Evolutionary conservation across 2,797 vertebrate species (phyloP).

Genomic region (Sebastes nivosus): DNA sequence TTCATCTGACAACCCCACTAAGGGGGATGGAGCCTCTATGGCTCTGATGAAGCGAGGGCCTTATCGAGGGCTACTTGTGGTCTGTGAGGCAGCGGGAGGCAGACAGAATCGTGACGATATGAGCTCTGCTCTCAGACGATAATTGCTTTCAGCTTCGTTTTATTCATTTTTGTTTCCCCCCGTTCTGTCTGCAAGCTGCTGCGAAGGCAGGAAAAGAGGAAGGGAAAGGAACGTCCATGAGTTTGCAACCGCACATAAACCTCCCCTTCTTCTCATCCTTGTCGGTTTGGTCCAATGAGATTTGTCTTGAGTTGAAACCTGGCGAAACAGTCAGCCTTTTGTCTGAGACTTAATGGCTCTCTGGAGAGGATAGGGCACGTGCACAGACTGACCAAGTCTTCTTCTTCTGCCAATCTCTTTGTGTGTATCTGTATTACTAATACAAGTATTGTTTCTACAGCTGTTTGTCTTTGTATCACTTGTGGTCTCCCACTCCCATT

Average conservation of each 20-base stretch:
- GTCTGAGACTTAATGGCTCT: conserved; percentile 66
- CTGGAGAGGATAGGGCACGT: conserved; percentile 55
- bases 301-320: conserved; percentile 44
- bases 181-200: conserved; percentile 49
- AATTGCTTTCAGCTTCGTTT: conserved; percentile 77
- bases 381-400: conserved; percentile 33
- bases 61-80: conserved; percentile 65
- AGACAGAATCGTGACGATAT: conserved; percentile 57
- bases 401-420: conserved; percentile 1
- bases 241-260: conserved; percentile 54
- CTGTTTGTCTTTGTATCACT: conserved; percentile 14
- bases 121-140: conserved; percentile 57
- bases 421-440: neutral
- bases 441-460: neutral
- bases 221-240: conserved; percentile 27
- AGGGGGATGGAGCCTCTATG: conserved; percentile 2
- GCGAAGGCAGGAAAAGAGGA: conserved; percentile 20
- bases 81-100: conserved; percentile 49
- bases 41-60: conserved; percentile 35
- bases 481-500: neutral
- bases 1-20: conserved; percentile 27
- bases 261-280: conserved; percentile 5
- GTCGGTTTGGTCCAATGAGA: conserved; percentile 32
- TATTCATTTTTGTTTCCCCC: conserved; percentile 49
- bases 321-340: conserved; percentile 65